Evolutionary conservation across 2,797 vertebrate genomes (phyloP).

Genomic region (Microcaecilia unicolor): DNA sequence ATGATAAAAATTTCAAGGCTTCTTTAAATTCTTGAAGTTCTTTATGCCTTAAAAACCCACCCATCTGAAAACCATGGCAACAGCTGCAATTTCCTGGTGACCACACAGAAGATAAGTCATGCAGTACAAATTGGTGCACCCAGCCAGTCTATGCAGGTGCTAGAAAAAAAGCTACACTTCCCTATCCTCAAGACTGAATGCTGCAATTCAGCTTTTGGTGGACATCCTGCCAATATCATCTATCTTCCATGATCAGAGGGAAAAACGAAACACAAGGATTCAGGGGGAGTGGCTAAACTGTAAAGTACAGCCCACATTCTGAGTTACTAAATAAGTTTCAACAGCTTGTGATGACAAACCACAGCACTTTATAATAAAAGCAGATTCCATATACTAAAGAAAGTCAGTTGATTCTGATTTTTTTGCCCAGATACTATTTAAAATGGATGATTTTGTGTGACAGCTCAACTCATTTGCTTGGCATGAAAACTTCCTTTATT

Average conservation of each 20-base stretch:
- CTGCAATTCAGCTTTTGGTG: background rate
- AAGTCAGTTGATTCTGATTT: accelerated
- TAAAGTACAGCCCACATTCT: background rate
- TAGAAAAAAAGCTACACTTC: background rate
- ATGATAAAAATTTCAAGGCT: constrained; percentile 21
- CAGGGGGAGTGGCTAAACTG: background rate
- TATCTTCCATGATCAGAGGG: background rate
- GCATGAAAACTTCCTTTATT: too few species aligned
- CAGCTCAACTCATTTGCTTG: too few species aligned
- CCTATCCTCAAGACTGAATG: background rate
- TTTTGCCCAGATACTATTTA: too few species aligned
- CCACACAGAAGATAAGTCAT: constrained; percentile 27
- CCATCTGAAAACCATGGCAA: constrained; percentile 30
- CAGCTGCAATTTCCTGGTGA: constrained; percentile 37
- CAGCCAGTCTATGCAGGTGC: accelerated
- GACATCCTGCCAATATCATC: background rate
- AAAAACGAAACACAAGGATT: background rate
- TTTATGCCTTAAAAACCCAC: constrained; percentile 32
- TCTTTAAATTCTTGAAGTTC: constrained; percentile 6
- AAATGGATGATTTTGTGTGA: too few species aligned
- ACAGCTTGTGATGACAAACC: background rate
- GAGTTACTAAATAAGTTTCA: background rate
- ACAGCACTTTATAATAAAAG: too few species aligned
- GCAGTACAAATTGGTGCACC: constrained; percentile 7
- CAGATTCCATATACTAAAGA: too few species aligned